phyloP scores from a whole-genome alignment of 2,113 vertebrate species.

The Meriones unguiculatus region DNA sequence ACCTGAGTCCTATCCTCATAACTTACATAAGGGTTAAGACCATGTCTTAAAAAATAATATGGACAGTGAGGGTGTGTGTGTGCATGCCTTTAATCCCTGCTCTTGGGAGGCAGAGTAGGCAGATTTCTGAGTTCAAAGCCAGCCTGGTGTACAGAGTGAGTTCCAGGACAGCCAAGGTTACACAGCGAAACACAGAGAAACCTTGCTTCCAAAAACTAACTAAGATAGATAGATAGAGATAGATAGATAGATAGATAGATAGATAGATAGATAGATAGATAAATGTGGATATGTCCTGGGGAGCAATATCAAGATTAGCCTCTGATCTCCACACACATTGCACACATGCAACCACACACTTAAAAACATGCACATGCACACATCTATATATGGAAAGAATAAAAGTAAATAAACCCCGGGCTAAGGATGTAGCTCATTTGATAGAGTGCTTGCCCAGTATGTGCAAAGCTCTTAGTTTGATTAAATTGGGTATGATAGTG shows the following conservation, averaged over 20 bases:
- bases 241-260: too few relatives aligned
- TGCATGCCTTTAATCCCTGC: too few relatives aligned
- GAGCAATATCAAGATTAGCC: background rate
- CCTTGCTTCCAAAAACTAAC: too few relatives aligned
- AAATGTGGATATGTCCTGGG: background rate
- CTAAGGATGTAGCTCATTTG: background rate
- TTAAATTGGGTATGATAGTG: background rate
- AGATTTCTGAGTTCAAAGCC: too few relatives aligned
- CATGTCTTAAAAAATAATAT: background rate
- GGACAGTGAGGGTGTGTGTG: background rate
- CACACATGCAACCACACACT: background rate
- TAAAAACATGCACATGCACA: background rate
- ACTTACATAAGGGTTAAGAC: background rate
- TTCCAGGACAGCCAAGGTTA: too few relatives aligned
- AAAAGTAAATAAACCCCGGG: background rate
- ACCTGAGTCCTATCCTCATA: background rate
- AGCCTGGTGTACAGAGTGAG: too few relatives aligned
- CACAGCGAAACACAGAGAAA: too few relatives aligned
- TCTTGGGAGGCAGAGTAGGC: too few relatives aligned
- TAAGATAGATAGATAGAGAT: too few relatives aligned
- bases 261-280: too few relatives aligned
- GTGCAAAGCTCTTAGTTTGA: background rate
- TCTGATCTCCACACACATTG: background rate
- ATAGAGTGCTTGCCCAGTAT: background rate
- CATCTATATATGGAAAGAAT: background rate